Evolutionary conservation across 2,888 invertebrate genomes (phyloP), one percentile per base, ranked within the genome.

Genomic region (Lepidochitona cinerea): DNA sequence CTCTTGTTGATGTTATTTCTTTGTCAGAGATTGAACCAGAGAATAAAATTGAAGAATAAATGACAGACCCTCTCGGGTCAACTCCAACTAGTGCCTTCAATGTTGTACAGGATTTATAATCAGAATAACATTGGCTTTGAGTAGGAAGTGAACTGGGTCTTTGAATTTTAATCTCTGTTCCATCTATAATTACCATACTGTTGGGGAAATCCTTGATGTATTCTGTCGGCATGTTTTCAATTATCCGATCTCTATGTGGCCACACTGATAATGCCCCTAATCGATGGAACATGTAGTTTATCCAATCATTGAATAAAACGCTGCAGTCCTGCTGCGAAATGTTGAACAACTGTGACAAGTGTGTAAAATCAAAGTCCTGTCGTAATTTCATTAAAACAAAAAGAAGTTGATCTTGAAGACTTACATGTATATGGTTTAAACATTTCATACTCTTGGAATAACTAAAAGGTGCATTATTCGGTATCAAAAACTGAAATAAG

Each of bases 101-200:
- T 7, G 76, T 74, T 26, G 64, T 78, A n/a, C 37, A 52, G 6
- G 75, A 74, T 53, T 78, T 78, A 32, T 74, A 76, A 37, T 76
- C 72, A 26, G 68, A 71, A 66, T 71, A 78, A 54, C 41, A 52
- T 32, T 71, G 68, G 18, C 68, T 59, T 41, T 73, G 72, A 9
- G 18, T 33, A 35, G 41, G 37, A 18, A 73, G 36, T 18, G 75
- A 68, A 23, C 52, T 66, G 2, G 75, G 75, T 35, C 67, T 75
- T 26, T 68, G 35, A 2, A 59, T 68, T 72, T 69, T 75, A 4
- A 75, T 72, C 49, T 75, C 75, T 33, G 75, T 75, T n/a, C 75
- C 64, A 36, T 75, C 75, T 68, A 75, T 32, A 5, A 68, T 75
- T 1, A 32, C 70, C 6, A 67, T 37, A 33, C 49, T 71, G 14